Base-by-base conservation (phyloP, 2,888 invertebrate species). In the Altica lythri region DNA sequence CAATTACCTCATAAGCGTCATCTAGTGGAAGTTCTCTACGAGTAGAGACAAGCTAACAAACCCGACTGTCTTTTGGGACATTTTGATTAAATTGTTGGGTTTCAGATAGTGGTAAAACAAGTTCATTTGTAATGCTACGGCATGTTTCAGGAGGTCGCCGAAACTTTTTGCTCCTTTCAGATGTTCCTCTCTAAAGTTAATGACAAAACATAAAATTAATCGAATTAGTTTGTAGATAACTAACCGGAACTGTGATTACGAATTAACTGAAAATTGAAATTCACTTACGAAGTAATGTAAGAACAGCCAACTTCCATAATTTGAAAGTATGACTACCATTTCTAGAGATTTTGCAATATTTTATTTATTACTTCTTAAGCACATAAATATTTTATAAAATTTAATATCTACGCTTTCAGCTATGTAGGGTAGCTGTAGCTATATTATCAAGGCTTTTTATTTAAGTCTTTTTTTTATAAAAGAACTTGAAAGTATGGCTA, bases 51-150 rank as follows among this genome's bases (percentile, higher is more conserved):
- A 22, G 37, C 44, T 46, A 55, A 55, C 51, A 55, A 52, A 55
- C 47, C 40, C 18, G 17, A 14, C 35, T 47, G 53, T 37, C 57
- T 53, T 50, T 38, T 10, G 57, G 57, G 53, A 54, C 50, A 30
- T 58, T 55, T 49, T 58, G 55, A 58, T 58, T 58, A 53, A 58
- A 58, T 53, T 53, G 53, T 46, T 34, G 27, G 53, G 53, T 53
- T 44, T 44, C 44, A 18, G 51, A 43, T 40, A 46, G 47, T 34
- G 47, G 35, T 53, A 37, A 47, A 43, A 42, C 53, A 53, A 48
- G 49, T 55, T 59, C 55, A 55, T 53, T 59, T 59, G 58, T 55
- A 59, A 42, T 55, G 48, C 58, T 42, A 29, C 34, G 42, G 38
- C 55, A 61, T 62, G 59, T 57, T 40, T 37, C 12, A 27, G 38